Evolutionary conservation across 2,888 invertebrate genomes (phyloP), one percentile per base, ranked within the genome.

Genomic region (Limulus polyphemus): DNA sequence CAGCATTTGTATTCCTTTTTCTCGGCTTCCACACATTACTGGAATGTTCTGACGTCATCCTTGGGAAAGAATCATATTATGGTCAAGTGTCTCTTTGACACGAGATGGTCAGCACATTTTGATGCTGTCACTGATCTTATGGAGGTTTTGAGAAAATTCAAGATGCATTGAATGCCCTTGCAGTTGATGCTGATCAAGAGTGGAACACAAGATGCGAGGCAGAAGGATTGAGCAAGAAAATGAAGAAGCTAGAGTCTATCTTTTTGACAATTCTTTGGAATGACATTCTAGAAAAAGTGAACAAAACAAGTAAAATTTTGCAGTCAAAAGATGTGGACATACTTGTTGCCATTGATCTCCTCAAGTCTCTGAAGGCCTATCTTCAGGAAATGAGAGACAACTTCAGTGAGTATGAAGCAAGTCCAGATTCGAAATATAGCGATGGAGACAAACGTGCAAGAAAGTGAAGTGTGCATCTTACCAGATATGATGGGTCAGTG

Each of bases 1-100:
- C n/a, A n/a, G n/a, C n/a, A n/a, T n/a, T n/a, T n/a, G n/a, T n/a
- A n/a, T n/a, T n/a, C n/a, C n/a, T 52, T 52, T 52, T 52, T 52
- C 17, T 52, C 52, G 52, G 52, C 52, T 16, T 52, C 52, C n/a
- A 52, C 52, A 12, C n/a, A 52, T 52, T 17, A 17, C n/a, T 52
- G 52, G 52, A 17, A 52, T 16, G 17, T 52, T 10, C 52, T 52
- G 9, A 12, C 52, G 14, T 16, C 52, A 16, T 17, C n/a, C 17
- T 52, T 52, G 13, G 17, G 17, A 52, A 52, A 14, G 17, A 52
- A 52, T 12, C 10, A 10, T 17, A 14, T 16, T 52, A 52, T 17
- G 14, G 52, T 52, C n/a, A 52, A 52, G 17, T 52, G 14, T 12
- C 52, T 52, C 17, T 52, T 17, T 14, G 13, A 52, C n/a, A 52